Base-by-base conservation (phyloP, 2,888 invertebrate species). In the Apoda limacodes region DNA sequence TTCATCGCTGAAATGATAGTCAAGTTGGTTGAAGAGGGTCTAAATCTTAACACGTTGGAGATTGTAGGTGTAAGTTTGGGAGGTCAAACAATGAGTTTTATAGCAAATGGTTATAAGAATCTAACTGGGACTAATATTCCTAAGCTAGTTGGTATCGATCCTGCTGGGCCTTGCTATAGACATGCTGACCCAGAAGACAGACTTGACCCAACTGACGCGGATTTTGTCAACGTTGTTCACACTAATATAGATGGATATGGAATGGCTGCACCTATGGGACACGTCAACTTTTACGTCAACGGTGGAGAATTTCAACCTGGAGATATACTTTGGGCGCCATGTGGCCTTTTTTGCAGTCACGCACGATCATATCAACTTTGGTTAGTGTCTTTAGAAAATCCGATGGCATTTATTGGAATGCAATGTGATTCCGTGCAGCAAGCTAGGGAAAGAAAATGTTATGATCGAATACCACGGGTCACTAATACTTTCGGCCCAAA, bases 201-300 rank as follows among this genome's bases (percentile, higher is more conserved):
- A 20, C 37, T 75, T 1, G 71, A 74, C 20, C 46, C 50, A 23
- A 41, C 50, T 1, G 74, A 75, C 17, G 74, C 67, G 0, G 71
- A 74, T 22, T 67, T 69, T 19, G 70, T 75, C 0, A 64, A 69
- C 4, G 48, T 63, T 0, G 22, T 75, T 1, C 35, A 43, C 2
- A 74, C 74, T 0, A 74, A 74, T 33, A 65, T 71, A 0, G 74
- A 75, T 21, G 66, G 56, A 0, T 68, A 47, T 3, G 74, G 74
- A 0, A 67, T 67, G 61, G 68, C 70, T 0, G 60, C 65, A 0
- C 70, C 74, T 0, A n/a, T n/a, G n/a, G n/a, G n/a, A n/a, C n/a
- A n/a, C n/a, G n/a, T n/a, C n/a, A n/a, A n/a, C n/a, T n/a, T n/a
- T n/a, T n/a, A n/a, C n/a, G n/a, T n/a, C n/a, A n/a, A n/a, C n/a